Evolutionary conservation across 2,888 invertebrate species (phyloP).

Genomic region (Sminthurinus aureus): DNA sequence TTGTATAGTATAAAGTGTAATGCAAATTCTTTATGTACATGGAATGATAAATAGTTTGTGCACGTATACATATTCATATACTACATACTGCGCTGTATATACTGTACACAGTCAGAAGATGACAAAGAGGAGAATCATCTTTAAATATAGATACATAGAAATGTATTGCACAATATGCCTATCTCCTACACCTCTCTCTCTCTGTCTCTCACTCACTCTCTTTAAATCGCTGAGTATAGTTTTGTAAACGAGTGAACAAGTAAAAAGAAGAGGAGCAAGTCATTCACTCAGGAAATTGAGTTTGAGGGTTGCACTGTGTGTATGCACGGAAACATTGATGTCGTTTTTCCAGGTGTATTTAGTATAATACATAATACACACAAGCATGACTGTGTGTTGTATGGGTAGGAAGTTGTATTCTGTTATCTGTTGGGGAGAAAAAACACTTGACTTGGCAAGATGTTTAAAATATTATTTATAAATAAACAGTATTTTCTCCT

Average conservation of each 20-base stretch:
- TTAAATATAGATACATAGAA: slow-evolving; percentile 5
- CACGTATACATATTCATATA: background rate
- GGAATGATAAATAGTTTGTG: too few relatives aligned
- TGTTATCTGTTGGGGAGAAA: too few relatives aligned
- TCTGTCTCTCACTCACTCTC: background rate
- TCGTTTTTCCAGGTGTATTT: slow-evolving; percentile 37
- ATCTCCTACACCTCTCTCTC: too few relatives aligned
- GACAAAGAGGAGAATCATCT: slow-evolving; percentile 7
- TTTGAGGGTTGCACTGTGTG: slow-evolving; percentile 14
- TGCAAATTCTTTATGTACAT: too few relatives aligned
- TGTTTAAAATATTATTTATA: too few relatives aligned
- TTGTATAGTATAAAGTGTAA: too few relatives aligned
- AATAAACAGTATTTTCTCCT: too few relatives aligned
- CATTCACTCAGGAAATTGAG: slow-evolving; percentile 37
- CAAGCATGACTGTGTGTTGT: too few relatives aligned
- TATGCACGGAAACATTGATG: slow-evolving; percentile 28
- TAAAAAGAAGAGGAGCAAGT: slow-evolving; percentile 1
- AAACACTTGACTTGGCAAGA: too few relatives aligned
- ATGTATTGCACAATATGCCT: too few relatives aligned
- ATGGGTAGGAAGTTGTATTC: too few relatives aligned
- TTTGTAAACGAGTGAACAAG: slow-evolving; percentile 10
- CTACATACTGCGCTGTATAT: background rate
- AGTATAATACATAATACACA: too few relatives aligned
- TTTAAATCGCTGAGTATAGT: background rate
- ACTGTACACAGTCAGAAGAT: background rate